Evolutionary conservation across 2,113 vertebrate species (phyloP).

Genomic region (Probosciger aterrimus): DNA sequence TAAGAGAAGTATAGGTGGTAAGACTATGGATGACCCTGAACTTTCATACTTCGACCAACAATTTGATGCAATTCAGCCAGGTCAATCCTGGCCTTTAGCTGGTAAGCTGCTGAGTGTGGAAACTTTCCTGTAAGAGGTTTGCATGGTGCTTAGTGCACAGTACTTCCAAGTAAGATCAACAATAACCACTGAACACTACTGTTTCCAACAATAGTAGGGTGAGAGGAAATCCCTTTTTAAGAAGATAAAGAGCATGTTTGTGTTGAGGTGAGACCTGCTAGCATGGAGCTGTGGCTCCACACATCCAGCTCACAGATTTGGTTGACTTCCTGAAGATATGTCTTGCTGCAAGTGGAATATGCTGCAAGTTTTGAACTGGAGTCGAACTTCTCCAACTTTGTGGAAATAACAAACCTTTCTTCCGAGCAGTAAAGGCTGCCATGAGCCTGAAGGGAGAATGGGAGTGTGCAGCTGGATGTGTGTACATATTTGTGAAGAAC

Average conservation of each 20-base stretch:
- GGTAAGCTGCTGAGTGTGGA: background rate
- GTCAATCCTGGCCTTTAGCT: background rate
- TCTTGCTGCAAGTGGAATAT: background rate
- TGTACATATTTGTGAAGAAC: background rate
- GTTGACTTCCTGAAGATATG: background rate
- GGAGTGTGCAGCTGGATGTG: constrained; percentile 19
- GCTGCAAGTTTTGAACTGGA: background rate
- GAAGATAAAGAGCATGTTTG: background rate
- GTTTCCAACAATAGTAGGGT: background rate
- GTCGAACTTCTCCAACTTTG: background rate
- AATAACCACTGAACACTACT: background rate
- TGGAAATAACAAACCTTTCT: background rate
- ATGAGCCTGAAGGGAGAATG: background rate
- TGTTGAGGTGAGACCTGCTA: background rate
- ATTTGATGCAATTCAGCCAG: background rate
- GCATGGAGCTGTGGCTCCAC: background rate
- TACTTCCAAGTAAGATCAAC: background rate
- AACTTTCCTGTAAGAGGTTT: background rate
- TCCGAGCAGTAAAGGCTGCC: background rate
- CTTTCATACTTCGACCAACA: background rate
- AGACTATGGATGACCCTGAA: background rate
- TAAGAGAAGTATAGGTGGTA: background rate
- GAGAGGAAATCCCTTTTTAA: background rate
- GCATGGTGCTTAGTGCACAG: background rate
- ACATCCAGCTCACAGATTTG: background rate